A percentile compares a stretch with the other conserved stretches of the same genome.
Conservation (phyloP, 2,888 invertebrate genomes). For the Parapristionchus giblindavisi region DNA sequence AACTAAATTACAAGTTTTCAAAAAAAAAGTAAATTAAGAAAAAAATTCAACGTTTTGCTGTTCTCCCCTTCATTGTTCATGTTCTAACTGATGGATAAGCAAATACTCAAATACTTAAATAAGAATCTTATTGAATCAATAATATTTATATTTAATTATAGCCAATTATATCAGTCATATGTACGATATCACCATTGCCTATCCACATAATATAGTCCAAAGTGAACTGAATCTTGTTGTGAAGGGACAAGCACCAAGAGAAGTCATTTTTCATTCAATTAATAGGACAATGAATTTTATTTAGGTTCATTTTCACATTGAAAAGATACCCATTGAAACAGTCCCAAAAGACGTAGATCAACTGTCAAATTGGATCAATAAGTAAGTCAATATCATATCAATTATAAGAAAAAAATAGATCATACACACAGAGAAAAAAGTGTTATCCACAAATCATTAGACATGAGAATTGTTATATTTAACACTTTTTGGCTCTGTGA, state of each 20-base stretch:
- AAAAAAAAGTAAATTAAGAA: too few relatives aligned
- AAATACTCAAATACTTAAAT: not conserved
- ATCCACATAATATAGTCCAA: slow-evolving; percentile 81
- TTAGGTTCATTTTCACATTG: slow-evolving; percentile 79
- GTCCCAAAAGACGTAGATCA: slow-evolving; percentile 57
- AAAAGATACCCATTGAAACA: slow-evolving; percentile 69
- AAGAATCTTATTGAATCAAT: not conserved
- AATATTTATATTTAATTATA: slow-evolving; percentile 47
- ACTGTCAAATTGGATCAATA: slow-evolving; percentile 55
- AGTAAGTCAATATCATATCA: slow-evolving; percentile 42
- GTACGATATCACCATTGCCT: slow-evolving; percentile 87
- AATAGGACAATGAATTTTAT: not conserved
- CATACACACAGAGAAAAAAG: too few relatives aligned
- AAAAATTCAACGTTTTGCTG: too few relatives aligned
- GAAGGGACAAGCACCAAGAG: slow-evolving; percentile 79
- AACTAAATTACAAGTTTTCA: too few relatives aligned
- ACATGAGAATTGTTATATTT: too few relatives aligned
- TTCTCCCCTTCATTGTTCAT: too few relatives aligned
- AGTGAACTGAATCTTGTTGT: slow-evolving; percentile 79
- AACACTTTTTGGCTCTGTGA: too few relatives aligned
- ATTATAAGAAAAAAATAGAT: too few relatives aligned
- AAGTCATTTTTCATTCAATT: slow-evolving; percentile 70
- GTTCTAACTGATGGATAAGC: too few relatives aligned
- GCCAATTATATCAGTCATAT: slow-evolving; percentile 79
- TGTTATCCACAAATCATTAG: too few relatives aligned